Base-by-base conservation (phyloP, 2,113 vertebrate genomes). In the Otocyon megalotis region DNA sequence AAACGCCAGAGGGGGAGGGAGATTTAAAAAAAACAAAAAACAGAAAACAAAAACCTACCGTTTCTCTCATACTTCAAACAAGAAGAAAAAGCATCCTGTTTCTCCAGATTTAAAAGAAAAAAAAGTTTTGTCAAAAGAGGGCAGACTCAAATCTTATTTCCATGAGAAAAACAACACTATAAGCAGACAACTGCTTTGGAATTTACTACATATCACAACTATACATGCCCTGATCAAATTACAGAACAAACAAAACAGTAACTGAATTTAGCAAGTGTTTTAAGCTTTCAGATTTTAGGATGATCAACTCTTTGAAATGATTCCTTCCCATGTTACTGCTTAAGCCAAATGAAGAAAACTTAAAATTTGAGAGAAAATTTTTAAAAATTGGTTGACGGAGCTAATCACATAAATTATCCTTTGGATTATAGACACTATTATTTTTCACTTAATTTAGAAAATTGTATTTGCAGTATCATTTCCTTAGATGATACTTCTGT, bases 61-160 rank as follows among this genome's bases (percentile, higher is more conserved):
- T 58, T 93, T 65, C 67, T 67, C 30, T 77, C 80, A 22, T 3
- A 50, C 32, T 16, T 60, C 28, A 80, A 14, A 8, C 20, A 91
- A 20, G 26, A 94, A 48, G 12, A 72, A 84, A 94, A 72, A 4
- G 43, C 5, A 50, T 60, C 24, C 43, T 85, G 6, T 48, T 94
- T 96, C 93, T 94, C 85, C 35, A n/a, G 72, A 95, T 63, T 62
- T 24, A 77, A 62, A 81, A 95, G 58, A 94, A 81, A 37, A 22
- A 11, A 35, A 13, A 3, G 43, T 7, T 2, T 54, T 58, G 30
- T 11, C 69, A 48, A 32, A 90, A 93, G 28, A 72, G 54, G 71
- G 28, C 84, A 65, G 74, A 15, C 12, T 9, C 79, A 56, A 94
- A 48, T 37, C 14, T 28, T 50, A 69, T 53, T 71, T 17, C 24